Percentiles rank a stretch among this genome's conserved stretches.
These are phyloP conservation scores for Datnioides undecimradiatus DNA, from an alignment of 2,113 vertebrate genomes.

Conservation along the genomic window DNA sequence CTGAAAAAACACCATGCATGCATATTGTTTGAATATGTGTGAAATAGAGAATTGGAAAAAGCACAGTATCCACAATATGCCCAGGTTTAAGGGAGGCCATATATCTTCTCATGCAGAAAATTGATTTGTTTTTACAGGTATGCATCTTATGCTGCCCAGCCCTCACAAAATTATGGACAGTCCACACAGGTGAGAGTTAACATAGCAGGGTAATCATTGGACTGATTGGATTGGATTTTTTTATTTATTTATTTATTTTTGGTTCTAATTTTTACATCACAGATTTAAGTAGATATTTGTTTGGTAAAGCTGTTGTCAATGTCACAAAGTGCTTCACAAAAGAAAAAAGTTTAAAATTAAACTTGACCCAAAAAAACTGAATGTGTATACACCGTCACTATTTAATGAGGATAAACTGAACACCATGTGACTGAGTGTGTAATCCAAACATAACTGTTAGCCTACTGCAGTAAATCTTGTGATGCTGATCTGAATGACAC, in stretches of 20 bases:
- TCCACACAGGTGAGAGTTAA: slow-evolving; percentile 89
- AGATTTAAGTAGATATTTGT: too few relatives aligned
- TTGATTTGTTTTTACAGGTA: slow-evolving; percentile 85
- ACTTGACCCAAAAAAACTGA: too few relatives aligned
- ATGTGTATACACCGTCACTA: too few relatives aligned
- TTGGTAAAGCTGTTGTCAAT: too few relatives aligned
- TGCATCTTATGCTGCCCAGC: slow-evolving; percentile 94
- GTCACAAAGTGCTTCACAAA: too few relatives aligned
- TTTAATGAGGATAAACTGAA: background rate
- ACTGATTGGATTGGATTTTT: background rate
- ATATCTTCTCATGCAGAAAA: background rate
- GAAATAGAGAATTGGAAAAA: too few relatives aligned
- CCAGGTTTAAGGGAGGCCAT: too few relatives aligned
- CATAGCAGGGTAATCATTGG: fast-evolving
- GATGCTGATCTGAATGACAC: background rate
- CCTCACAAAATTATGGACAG: slow-evolving; percentile 95
- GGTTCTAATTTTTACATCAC: background rate
- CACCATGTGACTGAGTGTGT: background rate
- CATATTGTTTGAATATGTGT: background rate
- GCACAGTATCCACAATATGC: too few relatives aligned
- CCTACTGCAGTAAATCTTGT: background rate
- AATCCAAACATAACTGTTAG: background rate
- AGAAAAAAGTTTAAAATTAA: too few relatives aligned
- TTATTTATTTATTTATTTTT: too few relatives aligned
- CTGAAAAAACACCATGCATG: background rate